Evolutionary conservation across 2,797 vertebrate genomes (phyloP).

Genomic region (Myotis myotis): DNA sequence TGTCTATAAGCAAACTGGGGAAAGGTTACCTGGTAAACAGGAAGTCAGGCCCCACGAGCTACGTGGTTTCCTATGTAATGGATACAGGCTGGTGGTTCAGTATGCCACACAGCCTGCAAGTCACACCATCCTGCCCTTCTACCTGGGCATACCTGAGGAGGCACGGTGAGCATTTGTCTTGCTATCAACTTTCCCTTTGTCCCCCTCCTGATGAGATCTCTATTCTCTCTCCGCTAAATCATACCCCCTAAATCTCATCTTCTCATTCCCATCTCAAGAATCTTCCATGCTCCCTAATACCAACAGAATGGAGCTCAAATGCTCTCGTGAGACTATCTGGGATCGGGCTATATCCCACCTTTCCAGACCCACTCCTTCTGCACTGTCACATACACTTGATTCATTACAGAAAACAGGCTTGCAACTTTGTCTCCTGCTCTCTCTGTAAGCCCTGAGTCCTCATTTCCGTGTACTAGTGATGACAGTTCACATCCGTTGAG

Average conservation of each 20-base stretch:
- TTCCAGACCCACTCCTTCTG: background rate
- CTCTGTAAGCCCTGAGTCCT: background rate
- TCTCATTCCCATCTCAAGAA: background rate
- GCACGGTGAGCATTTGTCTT: background rate
- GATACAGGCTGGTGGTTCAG: background rate
- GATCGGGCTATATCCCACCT: fast-evolving
- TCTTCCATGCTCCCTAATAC: fast-evolving
- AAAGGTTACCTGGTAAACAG: background rate
- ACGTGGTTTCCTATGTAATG: fast-evolving
- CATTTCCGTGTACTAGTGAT: background rate
- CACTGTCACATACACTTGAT: fast-evolving
- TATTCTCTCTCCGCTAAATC: background rate
- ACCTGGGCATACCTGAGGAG: fast-evolving
- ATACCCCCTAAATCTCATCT: background rate
- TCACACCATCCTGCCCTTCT: background rate
- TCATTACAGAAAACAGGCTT: fast-evolving
- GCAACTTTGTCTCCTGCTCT: background rate
- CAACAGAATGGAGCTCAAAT: background rate
- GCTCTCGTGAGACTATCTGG: background rate
- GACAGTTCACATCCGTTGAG: fast-evolving
- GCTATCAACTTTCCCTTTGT: background rate
- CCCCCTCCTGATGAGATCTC: background rate
- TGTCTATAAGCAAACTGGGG: background rate
- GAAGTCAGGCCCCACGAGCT: background rate
- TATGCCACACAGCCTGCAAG: background rate